Evolutionary conservation across 2,113 vertebrate genomes (phyloP).

Genomic region (Piliocolobus tephrosceles): DNA sequence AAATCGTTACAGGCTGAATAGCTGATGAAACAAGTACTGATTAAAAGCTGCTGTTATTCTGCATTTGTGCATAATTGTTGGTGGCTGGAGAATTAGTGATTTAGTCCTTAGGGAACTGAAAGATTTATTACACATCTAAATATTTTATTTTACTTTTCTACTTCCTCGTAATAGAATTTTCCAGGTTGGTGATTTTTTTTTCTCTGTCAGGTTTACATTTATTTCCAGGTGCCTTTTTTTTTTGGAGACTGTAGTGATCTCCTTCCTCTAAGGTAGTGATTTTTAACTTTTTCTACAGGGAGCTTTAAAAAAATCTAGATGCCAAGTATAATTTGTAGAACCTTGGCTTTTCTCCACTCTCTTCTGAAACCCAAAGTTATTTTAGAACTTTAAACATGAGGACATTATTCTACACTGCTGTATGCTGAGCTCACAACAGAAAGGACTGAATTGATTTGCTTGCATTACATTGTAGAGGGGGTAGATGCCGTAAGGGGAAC

Average conservation of each 20-base stretch:
- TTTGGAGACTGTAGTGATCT: neutral
- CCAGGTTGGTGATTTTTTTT: neutral
- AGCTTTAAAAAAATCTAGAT: neutral
- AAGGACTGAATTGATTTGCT: neutral
- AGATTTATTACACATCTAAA: neutral
- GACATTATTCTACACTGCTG: neutral
- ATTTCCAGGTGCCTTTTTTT: slow-evolving; percentile 2
- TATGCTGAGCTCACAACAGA: neutral
- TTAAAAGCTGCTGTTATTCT: neutral
- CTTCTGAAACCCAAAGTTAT: neutral
- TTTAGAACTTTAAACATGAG: neutral
- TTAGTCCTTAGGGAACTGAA: neutral
- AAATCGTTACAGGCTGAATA: neutral
- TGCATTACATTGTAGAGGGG: neutral
- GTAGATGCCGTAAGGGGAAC: neutral
- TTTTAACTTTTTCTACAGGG: neutral
- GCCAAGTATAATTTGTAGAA: neutral
- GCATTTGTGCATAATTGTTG: neutral
- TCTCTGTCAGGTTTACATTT: neutral
- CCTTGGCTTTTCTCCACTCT: neutral
- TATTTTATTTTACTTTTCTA: neutral
- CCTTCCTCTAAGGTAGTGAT: neutral
- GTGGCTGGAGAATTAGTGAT: neutral
- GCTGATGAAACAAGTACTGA: neutral
- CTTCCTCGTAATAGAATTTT: neutral